Evolutionary conservation across 23 tunicate species (phyloP).

Genomic region (Styela plicata): DNA sequence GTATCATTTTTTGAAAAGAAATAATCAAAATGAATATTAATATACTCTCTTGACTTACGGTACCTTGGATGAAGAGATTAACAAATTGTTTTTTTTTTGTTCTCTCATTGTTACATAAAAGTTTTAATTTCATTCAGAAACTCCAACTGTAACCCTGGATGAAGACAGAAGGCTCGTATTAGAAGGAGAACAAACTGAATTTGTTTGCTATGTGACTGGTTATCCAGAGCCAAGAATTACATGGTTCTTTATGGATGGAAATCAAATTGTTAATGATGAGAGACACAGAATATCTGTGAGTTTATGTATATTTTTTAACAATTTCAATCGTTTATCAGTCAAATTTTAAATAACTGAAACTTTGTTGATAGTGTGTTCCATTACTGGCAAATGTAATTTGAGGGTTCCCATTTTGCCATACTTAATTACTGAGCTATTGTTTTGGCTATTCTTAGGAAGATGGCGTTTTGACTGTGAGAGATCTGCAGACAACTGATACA

Average conservation of each 20-base stretch:
- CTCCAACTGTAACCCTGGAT: neutral
- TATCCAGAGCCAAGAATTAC: conserved; percentile 63
- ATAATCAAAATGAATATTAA: no score
- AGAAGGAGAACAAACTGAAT: conserved; percentile 61
- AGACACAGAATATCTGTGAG: conserved; percentile 59
- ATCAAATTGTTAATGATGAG: conserved; percentile 39
- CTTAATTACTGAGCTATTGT: neutral
- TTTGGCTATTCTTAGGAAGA: conserved; percentile 35
- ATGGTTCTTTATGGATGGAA: conserved; percentile 58
- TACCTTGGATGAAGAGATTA: no score
- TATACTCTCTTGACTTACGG: no score
- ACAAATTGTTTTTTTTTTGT: no score
- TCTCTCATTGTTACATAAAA: no score
- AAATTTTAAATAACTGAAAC: no score
- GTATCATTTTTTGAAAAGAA: no score
- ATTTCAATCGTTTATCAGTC: no score
- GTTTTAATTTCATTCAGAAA: conserved; percentile 12
- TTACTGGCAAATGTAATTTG: no score
- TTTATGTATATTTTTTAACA: neutral
- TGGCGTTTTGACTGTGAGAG: conserved; percentile 33
- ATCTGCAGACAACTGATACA: conserved; percentile 33
- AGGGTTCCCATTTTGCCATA: no score
- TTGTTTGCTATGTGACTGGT: conserved; percentile 67
- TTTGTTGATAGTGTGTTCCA: no score
- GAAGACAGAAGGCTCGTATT: conserved; percentile 60